Evolutionary conservation across 1,140 invertebrate species (phyloP).

Genomic region (Drosophila arawakana): DNA sequence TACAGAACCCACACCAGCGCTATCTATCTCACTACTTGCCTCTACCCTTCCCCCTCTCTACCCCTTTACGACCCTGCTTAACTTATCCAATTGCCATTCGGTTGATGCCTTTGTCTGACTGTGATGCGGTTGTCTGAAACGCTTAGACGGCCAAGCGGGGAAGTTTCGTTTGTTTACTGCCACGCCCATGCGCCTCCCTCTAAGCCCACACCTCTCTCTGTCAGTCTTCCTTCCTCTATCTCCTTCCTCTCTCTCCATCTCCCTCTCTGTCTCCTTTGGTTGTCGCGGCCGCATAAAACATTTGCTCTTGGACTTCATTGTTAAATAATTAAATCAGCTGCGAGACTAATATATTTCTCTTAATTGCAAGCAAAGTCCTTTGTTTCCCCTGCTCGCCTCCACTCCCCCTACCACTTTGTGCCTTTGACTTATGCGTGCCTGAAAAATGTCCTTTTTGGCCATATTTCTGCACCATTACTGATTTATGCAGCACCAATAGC

Average conservation of each 20-base stretch:
- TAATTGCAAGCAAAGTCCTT: slow-evolving; percentile 73
- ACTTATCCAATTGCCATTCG: slow-evolving; percentile 27
- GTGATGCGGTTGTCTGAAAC: slow-evolving; percentile 76
- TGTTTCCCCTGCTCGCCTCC: not conserved
- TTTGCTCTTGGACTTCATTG: slow-evolving; percentile 72
- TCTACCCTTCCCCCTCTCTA: not conserved
- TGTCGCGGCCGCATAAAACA: slow-evolving; percentile 32
- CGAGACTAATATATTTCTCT: slow-evolving; percentile 84
- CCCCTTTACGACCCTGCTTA: not conserved
- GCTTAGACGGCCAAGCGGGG: slow-evolving; percentile 45
- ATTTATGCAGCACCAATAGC: slow-evolving; percentile 51
- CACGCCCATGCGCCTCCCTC: not conserved
- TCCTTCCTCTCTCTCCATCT: not conserved
- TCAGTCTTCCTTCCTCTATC: not conserved
- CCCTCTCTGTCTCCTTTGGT: not conserved
- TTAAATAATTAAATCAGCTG: slow-evolving; percentile 84
- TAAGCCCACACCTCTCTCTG: not conserved
- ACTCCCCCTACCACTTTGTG: not conserved
- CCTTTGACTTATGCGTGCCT: slow-evolving; percentile 24
- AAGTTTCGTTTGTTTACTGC: slow-evolving; percentile 56
- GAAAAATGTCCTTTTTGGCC: slow-evolving; percentile 52
- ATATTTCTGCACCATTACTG: slow-evolving; percentile 58
- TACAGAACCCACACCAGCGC: slow-evolving; percentile 56
- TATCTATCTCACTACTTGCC: slow-evolving; percentile 2
- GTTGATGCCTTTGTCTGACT: slow-evolving; percentile 76